A percentile compares a stretch with the other conserved stretches of the same genome.
Evolutionary conservation across 92 coral and sea anemone genomes (phyloP).

Genomic region (Nematostella vectensis): DNA sequence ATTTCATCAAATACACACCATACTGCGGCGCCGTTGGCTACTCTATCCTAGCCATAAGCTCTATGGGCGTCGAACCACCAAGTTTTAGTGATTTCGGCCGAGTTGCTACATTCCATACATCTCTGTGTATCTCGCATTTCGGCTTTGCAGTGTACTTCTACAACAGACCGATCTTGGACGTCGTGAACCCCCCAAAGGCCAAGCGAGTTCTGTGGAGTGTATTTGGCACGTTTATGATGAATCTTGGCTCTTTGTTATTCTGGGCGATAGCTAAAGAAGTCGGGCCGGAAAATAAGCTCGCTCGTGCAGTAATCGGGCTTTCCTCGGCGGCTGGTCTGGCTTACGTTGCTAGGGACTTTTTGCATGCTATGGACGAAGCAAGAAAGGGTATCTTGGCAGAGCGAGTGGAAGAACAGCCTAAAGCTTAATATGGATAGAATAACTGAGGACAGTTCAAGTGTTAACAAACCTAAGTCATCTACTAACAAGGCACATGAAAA

Average conservation of each 20-base stretch:
- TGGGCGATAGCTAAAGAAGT: constrained; percentile 94
- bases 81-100: constrained; percentile 42
- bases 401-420: constrained; percentile 29
- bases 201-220: constrained; percentile 78
- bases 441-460: too few species aligned
- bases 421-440: too few species aligned
- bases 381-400: constrained; percentile 52
- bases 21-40: constrained; percentile 75
- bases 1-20: constrained; percentile 63
- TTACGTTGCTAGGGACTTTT: constrained; percentile 65
- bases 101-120: constrained; percentile 55
- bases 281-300: constrained; percentile 52
- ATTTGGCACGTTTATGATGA: constrained; percentile 79
- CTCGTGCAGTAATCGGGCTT: constrained; percentile 63
- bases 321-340: constrained; percentile 60
- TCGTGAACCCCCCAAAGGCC: constrained; percentile 46
- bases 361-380: constrained; percentile 48
- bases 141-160: constrained; percentile 72
- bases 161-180: constrained; percentile 57
- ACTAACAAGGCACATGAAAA: too few species aligned
- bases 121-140: constrained; percentile 61
- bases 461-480: too few species aligned
- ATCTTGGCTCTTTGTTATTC: constrained; percentile 78
- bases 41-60: constrained; percentile 61
- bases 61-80: constrained; percentile 64